phyloP scores from a whole-genome alignment of 2,888 invertebrate species.

The Drosophila emarginata region DNA sequence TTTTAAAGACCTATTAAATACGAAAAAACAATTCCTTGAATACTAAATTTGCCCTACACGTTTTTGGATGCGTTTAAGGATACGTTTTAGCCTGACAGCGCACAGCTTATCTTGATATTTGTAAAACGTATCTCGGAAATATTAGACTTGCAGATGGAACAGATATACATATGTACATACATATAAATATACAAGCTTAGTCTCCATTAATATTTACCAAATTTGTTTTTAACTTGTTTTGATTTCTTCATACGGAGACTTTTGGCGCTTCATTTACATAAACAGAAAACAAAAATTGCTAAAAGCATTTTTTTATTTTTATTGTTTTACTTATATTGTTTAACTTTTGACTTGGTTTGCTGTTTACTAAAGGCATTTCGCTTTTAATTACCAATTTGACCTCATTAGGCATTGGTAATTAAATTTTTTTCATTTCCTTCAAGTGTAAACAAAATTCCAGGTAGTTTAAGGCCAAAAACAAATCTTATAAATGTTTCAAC shows the following conservation, averaged over 20 bases:
- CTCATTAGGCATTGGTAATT: neutral
- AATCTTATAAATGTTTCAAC: neutral
- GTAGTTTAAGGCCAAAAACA: neutral
- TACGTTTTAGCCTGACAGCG: no score
- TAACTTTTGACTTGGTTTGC: neutral
- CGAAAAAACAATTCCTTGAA: no score
- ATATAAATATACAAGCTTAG: neutral
- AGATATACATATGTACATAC: no score
- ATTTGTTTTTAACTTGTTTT: neutral
- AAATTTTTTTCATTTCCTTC: no score
- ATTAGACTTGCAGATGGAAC: no score
- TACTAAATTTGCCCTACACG: no score
- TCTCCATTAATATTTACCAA: neutral
- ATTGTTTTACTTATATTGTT: neutral
- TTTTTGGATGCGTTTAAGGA: no score
- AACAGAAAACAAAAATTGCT: neutral
- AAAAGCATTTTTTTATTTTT: neutral
- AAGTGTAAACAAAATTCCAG: no score
- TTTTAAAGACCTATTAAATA: no score
- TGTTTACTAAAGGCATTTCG: constrained; percentile 1
- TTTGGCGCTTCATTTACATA: neutral
- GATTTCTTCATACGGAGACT: neutral
- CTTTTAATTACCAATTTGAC: neutral
- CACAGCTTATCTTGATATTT: no score
- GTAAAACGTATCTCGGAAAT: no score